Conservation (phyloP, 2,797 vertebrate genomes). For the Gymnoscopelus microlampas region DNA sequence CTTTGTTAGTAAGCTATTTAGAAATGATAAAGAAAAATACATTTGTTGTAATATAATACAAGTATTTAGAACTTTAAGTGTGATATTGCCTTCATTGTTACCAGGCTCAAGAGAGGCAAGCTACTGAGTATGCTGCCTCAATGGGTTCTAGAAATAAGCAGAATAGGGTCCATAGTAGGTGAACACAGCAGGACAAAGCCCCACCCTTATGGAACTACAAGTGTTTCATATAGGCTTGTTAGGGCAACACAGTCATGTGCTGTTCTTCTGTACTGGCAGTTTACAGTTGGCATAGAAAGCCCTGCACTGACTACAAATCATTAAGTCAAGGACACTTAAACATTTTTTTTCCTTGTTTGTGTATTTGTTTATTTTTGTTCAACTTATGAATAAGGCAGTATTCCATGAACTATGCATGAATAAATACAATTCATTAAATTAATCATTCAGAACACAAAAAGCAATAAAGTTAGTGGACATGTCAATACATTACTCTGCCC, state of each 20-base stretch:
- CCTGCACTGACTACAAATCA: conserved; percentile 36
- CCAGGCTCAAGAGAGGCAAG: background rate
- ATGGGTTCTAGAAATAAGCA: conserved; percentile 7
- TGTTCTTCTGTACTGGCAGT: conserved; percentile 18
- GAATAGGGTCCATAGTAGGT: background rate
- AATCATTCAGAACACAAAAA: conserved; percentile 53
- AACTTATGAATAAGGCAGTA: conserved; percentile 40
- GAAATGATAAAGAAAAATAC: too few relatives aligned
- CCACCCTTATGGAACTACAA: background rate
- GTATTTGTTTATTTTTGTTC: conserved; percentile 61
- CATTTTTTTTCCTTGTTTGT: conserved; percentile 20
- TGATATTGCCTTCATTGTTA: conserved; percentile 5
- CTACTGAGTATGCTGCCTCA: conserved; percentile 17
- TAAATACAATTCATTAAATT: conserved; percentile 82
- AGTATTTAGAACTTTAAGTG: conserved; percentile 11
- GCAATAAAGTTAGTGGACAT: conserved; percentile 54
- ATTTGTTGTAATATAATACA: too few relatives aligned
- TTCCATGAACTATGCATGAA: conserved; percentile 66
- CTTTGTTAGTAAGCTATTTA: too few relatives aligned
- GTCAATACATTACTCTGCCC: conserved; percentile 54
- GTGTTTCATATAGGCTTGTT: background rate
- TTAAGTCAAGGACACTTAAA: conserved; percentile 12
- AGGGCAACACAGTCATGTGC: background rate
- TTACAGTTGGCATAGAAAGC: background rate
- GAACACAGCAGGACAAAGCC: background rate